phyloP scores from a whole-genome alignment of 2,888 invertebrate species.

The Epicampocera succincta region DNA sequence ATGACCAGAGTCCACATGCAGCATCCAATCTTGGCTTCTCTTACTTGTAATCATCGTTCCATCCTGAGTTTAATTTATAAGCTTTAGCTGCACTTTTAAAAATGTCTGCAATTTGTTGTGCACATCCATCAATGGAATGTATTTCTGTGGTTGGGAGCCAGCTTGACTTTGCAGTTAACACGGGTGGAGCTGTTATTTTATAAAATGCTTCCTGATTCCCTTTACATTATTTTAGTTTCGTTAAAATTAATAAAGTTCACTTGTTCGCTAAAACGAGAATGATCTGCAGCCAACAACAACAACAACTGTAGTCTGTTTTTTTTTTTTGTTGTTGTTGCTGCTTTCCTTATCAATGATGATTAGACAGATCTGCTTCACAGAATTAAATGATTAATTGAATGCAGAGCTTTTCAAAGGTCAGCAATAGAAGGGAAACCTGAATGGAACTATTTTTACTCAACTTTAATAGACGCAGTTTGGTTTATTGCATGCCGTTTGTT shows the following conservation, averaged over 20 bases:
- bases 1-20: conserved; percentile 12
- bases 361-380: background rate
- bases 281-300: conserved; percentile 6
- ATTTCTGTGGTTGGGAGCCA: conserved; percentile 26
- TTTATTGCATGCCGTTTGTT: no score
- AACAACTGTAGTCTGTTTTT: background rate
- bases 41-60: conserved; percentile 5
- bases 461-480: no score
- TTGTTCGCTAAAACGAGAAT: conserved; percentile 15
- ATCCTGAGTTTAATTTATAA: conserved; percentile 34
- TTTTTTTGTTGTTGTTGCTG: no score
- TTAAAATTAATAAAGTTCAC: conserved; percentile 47
- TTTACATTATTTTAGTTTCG: conserved; percentile 38
- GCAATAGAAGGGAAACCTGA: no score
- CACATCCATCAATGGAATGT: conserved; percentile 48
- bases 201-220: conserved; percentile 63
- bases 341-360: background rate
- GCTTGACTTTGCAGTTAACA: conserved; percentile 36
- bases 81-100: conserved; percentile 26
- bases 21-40: conserved; percentile 29
- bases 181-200: conserved; percentile 61
- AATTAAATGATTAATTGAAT: no score
- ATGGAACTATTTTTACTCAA: no score
- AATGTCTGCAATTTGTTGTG: conserved; percentile 32
- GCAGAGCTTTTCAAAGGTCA: no score